Base-by-base conservation (phyloP, 2,888 invertebrate genomes). In the Scaptomyza parva region DNA sequence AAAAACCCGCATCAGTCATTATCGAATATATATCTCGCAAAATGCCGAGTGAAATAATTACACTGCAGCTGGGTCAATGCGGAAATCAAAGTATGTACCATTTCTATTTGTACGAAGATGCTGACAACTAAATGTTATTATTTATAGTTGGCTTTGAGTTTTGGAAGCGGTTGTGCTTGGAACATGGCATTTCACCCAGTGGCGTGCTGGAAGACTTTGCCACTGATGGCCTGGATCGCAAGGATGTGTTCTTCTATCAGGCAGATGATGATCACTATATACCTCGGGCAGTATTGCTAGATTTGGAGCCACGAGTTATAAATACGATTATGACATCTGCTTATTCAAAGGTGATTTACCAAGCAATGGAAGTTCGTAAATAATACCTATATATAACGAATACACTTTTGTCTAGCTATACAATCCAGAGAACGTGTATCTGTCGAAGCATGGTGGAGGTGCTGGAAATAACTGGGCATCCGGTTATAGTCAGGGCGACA, bases 401-500 rank as follows among this genome's bases (percentile, higher is more conserved):
- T 41, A 14, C 0, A 6, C 40, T 11, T 50, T 20, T 22, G 5
- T 40, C 17, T 17, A 97, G 95, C 93, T 99, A 3, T 99, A 99
- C 91, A 99, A 99, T 92, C 98, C 97, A 45, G 99, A 99, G 92
- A 99, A 99, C 93, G 96, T 99, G 17, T 99, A 98, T 91, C 91
- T 99, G 55, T 98, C 98, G 0, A 98, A 98, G 92, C 97, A 98
- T 91, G 99, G 99, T 18, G 99, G 99, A 57, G 99, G 99, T 67
- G 99, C 99, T 5, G 99, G 99, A 40, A 99, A 99, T 91, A 99
- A 99, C 91, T 99, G 99, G 99, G 99, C 99, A 0, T 97, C 97
- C 26, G 99, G 99, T 7, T 99, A 96, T 90, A 95, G 96, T 57
- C 96, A 99, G 92, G 98, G 98, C 17, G 98, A 98, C 90, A 96